Percentiles rank a stretch among this genome's conserved stretches.
phyloP scores from a whole-genome alignment of 2,797 vertebrate genomes.

The Varecia variegata region DNA sequence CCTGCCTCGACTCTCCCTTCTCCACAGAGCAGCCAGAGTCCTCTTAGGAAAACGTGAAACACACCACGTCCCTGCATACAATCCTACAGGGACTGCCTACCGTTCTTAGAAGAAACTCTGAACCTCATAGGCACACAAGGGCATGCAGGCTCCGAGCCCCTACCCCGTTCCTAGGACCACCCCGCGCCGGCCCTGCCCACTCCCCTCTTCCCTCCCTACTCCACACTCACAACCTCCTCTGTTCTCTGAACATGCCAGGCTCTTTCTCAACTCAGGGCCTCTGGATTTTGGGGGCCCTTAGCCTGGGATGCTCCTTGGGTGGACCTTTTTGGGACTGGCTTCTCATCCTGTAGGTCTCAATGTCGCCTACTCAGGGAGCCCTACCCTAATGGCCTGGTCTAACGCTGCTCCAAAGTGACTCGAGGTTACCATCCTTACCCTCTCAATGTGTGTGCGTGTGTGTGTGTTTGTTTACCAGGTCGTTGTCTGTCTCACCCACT shows the following conservation, averaged over 20 bases:
- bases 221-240: background rate
- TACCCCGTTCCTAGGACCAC: background rate
- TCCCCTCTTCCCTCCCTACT: too few species aligned
- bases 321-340: background rate
- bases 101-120: rapidly evolving
- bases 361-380: background rate
- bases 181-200: too few species aligned
- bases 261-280: background rate
- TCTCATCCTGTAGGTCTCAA: background rate
- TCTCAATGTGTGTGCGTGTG: background rate
- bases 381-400: background rate
- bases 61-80: background rate
- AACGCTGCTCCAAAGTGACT: background rate
- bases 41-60: background rate
- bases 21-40: background rate
- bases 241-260: background rate
- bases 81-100: background rate
- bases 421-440: background rate
- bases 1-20: background rate
- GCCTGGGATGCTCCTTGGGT: background rate
- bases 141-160: background rate
- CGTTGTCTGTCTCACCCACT: background rate
- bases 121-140: background rate
- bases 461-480: background rate
- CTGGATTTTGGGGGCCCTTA: background rate